Evolutionary conservation across 1,140 invertebrate species (phyloP), one percentile per base, ranked within the genome.

Genomic region (Trachelipus rathkii): DNA sequence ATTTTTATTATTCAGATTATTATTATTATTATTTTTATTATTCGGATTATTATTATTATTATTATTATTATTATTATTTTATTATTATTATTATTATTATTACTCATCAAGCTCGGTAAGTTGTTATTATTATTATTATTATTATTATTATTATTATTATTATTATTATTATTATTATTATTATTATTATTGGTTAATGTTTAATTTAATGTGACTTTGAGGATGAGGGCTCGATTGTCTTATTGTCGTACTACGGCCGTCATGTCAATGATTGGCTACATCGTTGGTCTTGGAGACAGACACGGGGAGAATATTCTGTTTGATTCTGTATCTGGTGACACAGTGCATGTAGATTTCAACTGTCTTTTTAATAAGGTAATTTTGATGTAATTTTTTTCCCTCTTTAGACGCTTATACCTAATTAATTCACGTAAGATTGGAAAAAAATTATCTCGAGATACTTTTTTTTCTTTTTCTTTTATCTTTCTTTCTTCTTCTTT

Each of bases 241-340:
- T 99, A 95, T 83, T 92, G 94, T 72, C 89, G 93, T 77, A 97
- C 96, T 9, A 89, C 92, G 13, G 97, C 97, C 67, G 96, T 98
- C 0, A 99, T 99, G 92, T 97, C 95, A 0, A 97, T 99, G 89
- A 94, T 98, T 69, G 97, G 98, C 50, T 99, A 98, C 83, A 93
- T 99, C 76, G 87, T 99, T 23, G 97, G 97, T 9, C 88, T 99
- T 2, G 98, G 98, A 8, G 98, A 99, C 87, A 89, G 98, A 24
- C 98, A 99, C 85, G 93, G 95, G 2, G 97, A 99, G 87, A 99
- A 99, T 85, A 96, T 99, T 81, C 87, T 97, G 0, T 89, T 99
- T 80, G 96, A 99, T 86, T 91, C 92, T 0, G 92, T 89, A 19
- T 93, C 89, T 82, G 97, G 97, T 0, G 95, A 99, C 83, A 90